These are phyloP conservation scores for Itoplectis maculator DNA, from an alignment of 2,888 invertebrate species.

Conservation along the genomic window DNA sequence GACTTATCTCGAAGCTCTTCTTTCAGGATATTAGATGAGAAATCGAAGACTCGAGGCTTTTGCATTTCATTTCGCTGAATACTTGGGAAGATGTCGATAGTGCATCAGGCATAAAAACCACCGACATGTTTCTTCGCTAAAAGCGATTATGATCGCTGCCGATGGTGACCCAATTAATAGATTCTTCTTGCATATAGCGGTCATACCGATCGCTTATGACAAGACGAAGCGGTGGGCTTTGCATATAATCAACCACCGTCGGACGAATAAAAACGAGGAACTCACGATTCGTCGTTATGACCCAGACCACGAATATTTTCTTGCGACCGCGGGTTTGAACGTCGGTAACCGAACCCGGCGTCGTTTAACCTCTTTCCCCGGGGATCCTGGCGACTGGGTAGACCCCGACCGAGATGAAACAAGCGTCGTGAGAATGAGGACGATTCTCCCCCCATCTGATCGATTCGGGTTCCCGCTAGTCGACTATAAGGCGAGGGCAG, in stretches of 20 bases:
- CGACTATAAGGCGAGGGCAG: conserved; percentile 5
- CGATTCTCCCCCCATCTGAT: conserved; percentile 54
- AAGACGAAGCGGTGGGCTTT: not conserved
- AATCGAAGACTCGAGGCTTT: no score
- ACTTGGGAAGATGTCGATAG: no score
- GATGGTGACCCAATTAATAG: no score
- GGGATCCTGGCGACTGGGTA: conserved; percentile 27
- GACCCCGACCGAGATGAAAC: conserved; percentile 20
- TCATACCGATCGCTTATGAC: not conserved
- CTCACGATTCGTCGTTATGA: conserved; percentile 28
- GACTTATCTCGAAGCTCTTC: no score
- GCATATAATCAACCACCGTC: not conserved
- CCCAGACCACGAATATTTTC: conserved; percentile 53
- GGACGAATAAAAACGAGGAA: not conserved
- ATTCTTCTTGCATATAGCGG: not conserved
- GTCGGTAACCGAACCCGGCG: conserved; percentile 40
- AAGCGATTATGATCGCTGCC: no score
- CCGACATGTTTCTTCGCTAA: no score
- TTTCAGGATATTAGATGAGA: no score
- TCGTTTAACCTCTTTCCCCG: conserved; percentile 60
- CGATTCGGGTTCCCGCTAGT: conserved; percentile 45
- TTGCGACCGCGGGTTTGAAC: conserved; percentile 28
- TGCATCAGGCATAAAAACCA: no score
- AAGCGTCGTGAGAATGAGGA: conserved; percentile 59
- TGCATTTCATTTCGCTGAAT: no score